phyloP scores from a whole-genome alignment of 1,140 invertebrate species.

The Drosophila orena region DNA sequence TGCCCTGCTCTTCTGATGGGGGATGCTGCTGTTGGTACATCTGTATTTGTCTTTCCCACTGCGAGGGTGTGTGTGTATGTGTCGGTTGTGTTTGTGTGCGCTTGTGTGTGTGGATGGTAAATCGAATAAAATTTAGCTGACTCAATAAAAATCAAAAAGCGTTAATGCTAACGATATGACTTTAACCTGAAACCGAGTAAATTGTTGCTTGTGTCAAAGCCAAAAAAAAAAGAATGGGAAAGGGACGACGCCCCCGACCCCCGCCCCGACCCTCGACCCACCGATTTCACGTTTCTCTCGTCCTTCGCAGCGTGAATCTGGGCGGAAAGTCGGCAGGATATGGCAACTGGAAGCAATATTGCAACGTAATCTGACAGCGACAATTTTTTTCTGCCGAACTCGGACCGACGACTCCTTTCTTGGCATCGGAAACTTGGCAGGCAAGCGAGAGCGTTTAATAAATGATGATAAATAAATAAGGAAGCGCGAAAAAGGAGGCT shows the following conservation, averaged over 20 bases:
- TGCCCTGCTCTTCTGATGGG: conserved; percentile 38
- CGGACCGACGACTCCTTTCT: conserved; percentile 62
- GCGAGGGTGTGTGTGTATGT: conserved; percentile 22
- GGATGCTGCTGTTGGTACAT: conserved; percentile 32
- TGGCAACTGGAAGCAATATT: conserved; percentile 82
- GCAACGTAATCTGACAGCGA: conserved; percentile 80
- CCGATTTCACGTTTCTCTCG: conserved; percentile 5
- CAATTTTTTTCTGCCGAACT: conserved; percentile 60
- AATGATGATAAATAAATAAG: conserved; percentile 81
- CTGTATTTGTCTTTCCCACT: conserved; percentile 37
- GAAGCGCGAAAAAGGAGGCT: conserved; percentile 60
- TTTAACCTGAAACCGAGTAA: conserved; percentile 84
- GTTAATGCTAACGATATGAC: conserved; percentile 85
- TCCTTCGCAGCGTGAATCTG: conserved; percentile 47
- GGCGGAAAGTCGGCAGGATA: conserved; percentile 75
- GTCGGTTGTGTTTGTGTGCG: conserved; percentile 18
- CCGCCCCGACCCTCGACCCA: not conserved
- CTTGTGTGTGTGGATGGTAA: conserved; percentile 63
- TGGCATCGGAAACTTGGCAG: conserved; percentile 60
- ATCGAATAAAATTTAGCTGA: conserved; percentile 85
- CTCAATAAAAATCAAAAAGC: conserved; percentile 85
- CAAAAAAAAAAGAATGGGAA: conserved; percentile 55
- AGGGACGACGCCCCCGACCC: not conserved
- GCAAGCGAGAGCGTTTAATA: conserved; percentile 59
- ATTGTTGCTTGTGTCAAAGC: conserved; percentile 82